These are phyloP conservation scores for Diogma glabrata DNA, from an alignment of 2,888 invertebrate genomes.

Conservation along the genomic window DNA sequence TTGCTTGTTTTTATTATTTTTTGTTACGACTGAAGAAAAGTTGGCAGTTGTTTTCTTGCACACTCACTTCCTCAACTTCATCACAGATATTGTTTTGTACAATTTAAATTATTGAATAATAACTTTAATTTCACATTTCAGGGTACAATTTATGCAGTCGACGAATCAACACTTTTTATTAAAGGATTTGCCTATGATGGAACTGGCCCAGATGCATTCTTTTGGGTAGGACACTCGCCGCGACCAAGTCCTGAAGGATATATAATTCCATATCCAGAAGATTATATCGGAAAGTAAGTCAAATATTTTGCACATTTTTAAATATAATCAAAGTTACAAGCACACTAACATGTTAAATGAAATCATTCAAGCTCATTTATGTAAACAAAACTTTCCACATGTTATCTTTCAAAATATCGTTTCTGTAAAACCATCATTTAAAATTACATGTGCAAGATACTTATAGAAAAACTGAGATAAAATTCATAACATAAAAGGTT, in stretches of 20 bases:
- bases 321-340: no score
- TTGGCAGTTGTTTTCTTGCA: no score
- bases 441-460: no score
- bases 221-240: slow-evolving; percentile 78
- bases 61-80: no score
- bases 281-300: slow-evolving; percentile 65
- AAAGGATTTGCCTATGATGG: slow-evolving; percentile 83
- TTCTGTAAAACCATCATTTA: no score
- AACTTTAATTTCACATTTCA: slow-evolving; percentile 19
- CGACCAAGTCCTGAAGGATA: slow-evolving; percentile 72
- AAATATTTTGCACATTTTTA: not conserved
- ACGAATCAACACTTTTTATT: slow-evolving; percentile 78
- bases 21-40: no score
- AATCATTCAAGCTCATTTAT: no score
- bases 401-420: no score
- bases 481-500: no score
- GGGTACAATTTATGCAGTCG: slow-evolving; percentile 77
- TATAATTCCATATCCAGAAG: slow-evolving; percentile 77
- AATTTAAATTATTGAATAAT: not conserved
- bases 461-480: no score
- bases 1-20: not conserved
- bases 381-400: no score
- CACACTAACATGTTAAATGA: no score
- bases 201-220: slow-evolving; percentile 76
- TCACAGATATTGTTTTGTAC: not conserved